Evolutionary conservation across 2,797 vertebrate species (phyloP), one percentile per base, ranked within the genome.

Genomic region (Galagoides demidoff): DNA sequence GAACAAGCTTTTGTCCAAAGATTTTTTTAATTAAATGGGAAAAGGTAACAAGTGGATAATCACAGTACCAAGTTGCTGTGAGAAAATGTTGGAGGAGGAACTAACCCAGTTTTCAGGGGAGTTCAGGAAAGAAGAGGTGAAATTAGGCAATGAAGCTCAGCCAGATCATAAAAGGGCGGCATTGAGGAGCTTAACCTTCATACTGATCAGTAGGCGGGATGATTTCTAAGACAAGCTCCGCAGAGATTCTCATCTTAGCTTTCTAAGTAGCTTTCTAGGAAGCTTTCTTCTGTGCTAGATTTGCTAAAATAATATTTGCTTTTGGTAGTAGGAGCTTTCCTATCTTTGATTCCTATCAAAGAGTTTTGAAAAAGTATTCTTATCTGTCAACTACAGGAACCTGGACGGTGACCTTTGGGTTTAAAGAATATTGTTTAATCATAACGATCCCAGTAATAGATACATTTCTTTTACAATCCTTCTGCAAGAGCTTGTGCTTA

Each of bases 321-420:
- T 92, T 29, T 76, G n/a, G 19, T 91, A 59, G 85, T 59, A 49
- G 49, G 79, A 63, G 13, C 59, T 85, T 88, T 93, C 73, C 13
- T 7, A 61, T 74, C 39, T 92, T 87, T 96, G 77, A 78, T 89
- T 95, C 94, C 39, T 78, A 5, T 95, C 64, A 78, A 27, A 84
- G 49, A 55, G 45, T 83, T 94, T 85, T 89, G 7, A 45, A 78
- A 77, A 77, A 83, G 66, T 34, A 37, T 14, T 79, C 43, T 86
- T 87, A 43, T 49, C 61, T 77, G 14, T 16, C 61, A 68, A 22
- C 87, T 85, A 77, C 73, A 74, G 39, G 20, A 94, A 83, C 37
- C 63, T 85, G 29, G 19, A 45, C 43, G 61, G 71, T 7, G 23
- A 73, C 55, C 81, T 83, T 88, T 86, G 83, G 12, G 45, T 86